phyloP scores from a whole-genome alignment of 1,140 invertebrate species.

The Dendroctonus valens region DNA sequence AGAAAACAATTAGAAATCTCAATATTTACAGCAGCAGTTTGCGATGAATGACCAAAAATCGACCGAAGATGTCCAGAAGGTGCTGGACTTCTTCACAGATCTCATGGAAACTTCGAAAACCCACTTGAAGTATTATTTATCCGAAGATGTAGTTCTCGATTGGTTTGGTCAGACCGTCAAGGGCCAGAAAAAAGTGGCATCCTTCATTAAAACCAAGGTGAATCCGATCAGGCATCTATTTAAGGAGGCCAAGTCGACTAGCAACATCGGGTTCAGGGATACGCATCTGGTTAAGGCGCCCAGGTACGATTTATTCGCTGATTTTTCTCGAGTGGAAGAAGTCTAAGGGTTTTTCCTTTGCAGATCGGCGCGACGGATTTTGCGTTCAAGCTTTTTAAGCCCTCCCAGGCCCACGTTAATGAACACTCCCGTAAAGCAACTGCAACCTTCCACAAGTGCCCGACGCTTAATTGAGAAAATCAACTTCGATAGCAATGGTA shows the following conservation, averaged over 20 bases:
- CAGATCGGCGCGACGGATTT: conserved; percentile 31
- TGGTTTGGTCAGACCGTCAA: conserved; percentile 60
- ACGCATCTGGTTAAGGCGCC: conserved; percentile 39
- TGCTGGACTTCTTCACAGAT: conserved; percentile 45
- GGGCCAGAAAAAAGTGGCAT: conserved; percentile 52
- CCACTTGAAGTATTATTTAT: conserved; percentile 50
- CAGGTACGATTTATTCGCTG: conserved; percentile 30
- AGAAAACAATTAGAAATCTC: not conserved
- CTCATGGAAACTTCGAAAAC: conserved; percentile 45
- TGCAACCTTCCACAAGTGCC: conserved; percentile 30
- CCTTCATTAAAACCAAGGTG: conserved; percentile 41
- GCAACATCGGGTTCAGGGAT: conserved; percentile 45
- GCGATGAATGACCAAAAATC: conserved; percentile 9
- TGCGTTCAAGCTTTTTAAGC: conserved; percentile 33
- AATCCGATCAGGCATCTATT: conserved; percentile 41
- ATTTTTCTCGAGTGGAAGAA: not conserved
- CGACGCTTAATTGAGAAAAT: conserved; percentile 10
- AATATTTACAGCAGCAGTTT: conserved; percentile 1
- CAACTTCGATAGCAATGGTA: conserved; percentile 8
- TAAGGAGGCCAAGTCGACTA: conserved; percentile 34
- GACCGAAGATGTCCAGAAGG: conserved; percentile 38
- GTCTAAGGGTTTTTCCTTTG: conserved; percentile 13
- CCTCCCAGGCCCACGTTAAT: conserved; percentile 31
- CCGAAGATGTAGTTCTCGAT: conserved; percentile 55
- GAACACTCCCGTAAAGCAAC: conserved; percentile 35